Conservation (phyloP, 1,140 invertebrate genomes). For the Philaenus spumarius region DNA sequence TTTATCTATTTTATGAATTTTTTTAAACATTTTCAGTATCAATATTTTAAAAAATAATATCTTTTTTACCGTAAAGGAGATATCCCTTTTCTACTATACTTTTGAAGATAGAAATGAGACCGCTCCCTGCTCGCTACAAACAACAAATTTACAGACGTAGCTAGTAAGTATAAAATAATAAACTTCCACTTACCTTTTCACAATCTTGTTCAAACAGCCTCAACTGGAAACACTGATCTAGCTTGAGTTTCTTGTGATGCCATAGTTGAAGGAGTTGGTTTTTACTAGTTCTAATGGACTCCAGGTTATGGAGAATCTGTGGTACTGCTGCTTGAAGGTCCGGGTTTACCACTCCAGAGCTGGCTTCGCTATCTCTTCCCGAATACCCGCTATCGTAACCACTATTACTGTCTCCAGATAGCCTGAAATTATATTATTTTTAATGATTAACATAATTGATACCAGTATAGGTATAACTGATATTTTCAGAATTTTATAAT, state of each 20-base stretch:
- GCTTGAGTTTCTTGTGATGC: constrained; percentile 86
- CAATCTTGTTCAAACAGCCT: constrained; percentile 95
- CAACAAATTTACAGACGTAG: no score
- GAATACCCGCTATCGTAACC: constrained; percentile 50
- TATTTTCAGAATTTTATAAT: no score
- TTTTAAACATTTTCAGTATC: no score
- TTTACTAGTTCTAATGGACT: constrained; percentile 77
- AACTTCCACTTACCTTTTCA: constrained; percentile 82
- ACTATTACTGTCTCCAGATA: constrained; percentile 36
- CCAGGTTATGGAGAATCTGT: constrained; percentile 67
- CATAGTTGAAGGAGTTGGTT: constrained; percentile 88
- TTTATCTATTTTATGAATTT: no score
- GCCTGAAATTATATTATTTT: constrained; percentile 28
- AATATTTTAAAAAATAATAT: no score
- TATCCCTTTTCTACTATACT: no score
- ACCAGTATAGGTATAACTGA: no score
- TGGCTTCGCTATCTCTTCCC: constrained; percentile 49
- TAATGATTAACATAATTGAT: no score
- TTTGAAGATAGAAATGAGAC: no score
- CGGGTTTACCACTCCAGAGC: constrained; percentile 57
- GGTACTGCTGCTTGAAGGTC: constrained; percentile 58
- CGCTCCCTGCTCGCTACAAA: no score
- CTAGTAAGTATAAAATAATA: no score
- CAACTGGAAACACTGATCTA: constrained; percentile 93
- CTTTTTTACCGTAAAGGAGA: no score